Percentiles rank a stretch among this genome's conserved stretches.
These are phyloP conservation scores for Neolamprologus caudopunctatus DNA, from an alignment of 2,113 vertebrate genomes.

Conservation along the genomic window DNA sequence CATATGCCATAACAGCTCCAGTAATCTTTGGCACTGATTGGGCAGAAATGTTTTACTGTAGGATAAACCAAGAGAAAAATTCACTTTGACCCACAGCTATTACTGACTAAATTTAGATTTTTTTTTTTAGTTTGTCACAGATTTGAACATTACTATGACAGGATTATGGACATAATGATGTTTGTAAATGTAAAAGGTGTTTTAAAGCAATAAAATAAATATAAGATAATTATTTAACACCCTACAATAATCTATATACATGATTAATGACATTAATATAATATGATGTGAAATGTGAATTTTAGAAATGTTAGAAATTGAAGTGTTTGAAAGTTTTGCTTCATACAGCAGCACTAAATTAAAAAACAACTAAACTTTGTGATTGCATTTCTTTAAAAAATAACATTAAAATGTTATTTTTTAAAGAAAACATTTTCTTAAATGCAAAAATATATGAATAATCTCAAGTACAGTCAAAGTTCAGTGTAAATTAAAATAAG, in stretches of 20 bases:
- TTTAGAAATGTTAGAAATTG: background rate
- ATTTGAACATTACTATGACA: background rate
- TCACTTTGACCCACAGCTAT: background rate
- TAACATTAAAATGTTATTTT: background rate
- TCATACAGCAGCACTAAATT: background rate
- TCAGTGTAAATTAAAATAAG: background rate
- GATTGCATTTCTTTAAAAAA: background rate
- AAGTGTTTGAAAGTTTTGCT: background rate
- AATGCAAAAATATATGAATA: background rate
- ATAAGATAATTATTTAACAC: background rate
- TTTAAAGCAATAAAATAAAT: background rate
- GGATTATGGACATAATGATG: background rate
- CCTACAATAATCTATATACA: background rate
- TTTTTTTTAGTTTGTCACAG: background rate
- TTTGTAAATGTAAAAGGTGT: background rate
- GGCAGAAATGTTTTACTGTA: background rate
- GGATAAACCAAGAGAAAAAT: background rate
- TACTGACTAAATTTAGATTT: background rate
- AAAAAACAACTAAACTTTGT: background rate
- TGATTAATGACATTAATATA: background rate
- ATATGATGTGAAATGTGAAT: background rate
- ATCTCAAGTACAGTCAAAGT: background rate
- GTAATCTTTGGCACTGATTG: background rate
- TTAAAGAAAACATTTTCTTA: background rate
- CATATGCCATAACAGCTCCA: background rate